Conservation (phyloP, 1,140 invertebrate species). For the Eciton burchellii region DNA sequence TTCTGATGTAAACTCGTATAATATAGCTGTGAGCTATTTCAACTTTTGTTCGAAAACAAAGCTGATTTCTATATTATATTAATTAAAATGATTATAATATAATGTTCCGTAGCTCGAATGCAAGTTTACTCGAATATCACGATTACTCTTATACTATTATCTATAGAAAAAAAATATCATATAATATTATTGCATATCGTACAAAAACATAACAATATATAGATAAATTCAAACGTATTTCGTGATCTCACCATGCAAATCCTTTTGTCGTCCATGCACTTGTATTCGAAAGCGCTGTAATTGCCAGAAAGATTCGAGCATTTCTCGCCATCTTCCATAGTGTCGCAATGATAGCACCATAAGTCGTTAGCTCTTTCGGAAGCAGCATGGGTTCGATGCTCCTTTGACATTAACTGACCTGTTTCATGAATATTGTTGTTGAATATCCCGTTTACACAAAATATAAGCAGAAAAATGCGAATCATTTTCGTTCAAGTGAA, state of each 20-base stretch:
- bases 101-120: background rate
- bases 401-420: constrained; percentile 86
- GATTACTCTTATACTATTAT: background rate
- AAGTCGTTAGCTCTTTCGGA: constrained; percentile 90
- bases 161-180: background rate
- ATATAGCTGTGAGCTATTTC: background rate
- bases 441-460: constrained; percentile 3
- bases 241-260: constrained; percentile 90
- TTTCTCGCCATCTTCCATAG: constrained; percentile 89
- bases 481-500: constrained; percentile 1
- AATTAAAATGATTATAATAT: background rate
- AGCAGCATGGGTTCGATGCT: constrained; percentile 91
- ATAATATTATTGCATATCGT: background rate
- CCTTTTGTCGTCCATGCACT: constrained; percentile 91
- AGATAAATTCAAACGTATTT: background rate
- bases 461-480: background rate
- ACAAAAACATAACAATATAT: background rate
- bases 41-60: background rate
- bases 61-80: background rate
- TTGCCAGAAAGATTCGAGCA: constrained; percentile 89
- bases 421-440: background rate
- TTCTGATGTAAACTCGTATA: background rate
- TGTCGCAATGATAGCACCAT: constrained; percentile 92
- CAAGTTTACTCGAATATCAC: background rate
- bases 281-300: constrained; percentile 88